Evolutionary conservation across 2,888 invertebrate species (phyloP), one percentile per base, ranked within the genome.

Genomic region (Agriopis marginaria): DNA sequence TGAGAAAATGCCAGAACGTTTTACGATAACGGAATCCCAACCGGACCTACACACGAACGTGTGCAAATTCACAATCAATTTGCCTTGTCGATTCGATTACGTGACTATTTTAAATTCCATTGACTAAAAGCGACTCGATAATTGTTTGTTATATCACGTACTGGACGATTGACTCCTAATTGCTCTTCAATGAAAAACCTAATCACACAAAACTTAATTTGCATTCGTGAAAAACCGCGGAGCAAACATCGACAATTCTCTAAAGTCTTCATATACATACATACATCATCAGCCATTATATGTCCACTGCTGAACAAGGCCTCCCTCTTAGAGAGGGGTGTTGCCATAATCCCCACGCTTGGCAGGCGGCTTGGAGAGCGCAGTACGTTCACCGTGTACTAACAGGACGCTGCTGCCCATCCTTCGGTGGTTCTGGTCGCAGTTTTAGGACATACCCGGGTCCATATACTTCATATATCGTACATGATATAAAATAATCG

Each of bases 21-120:
- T 69, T 74, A 58, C 66, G 75, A 79, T 87, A 87, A 86, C 87
- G 87, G 87, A 82, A 79, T 75, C 62, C 65, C 73, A 81, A 76
- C 79, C 84, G 82, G 81, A 85, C 82, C 77, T 79, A 80, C 71
- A 78, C 75, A 74, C 66, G 77, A 76, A 82, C 86, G 86, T 80
- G 83, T 74, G 76, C 73, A 77, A 82, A 81, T 82, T 86, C 63
- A 74, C 71, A 81, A 82, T 78, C 44, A 45, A 63, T 40, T 47
- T 42, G 65, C 53, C 44, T 51, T 72, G 68, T 73, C 69, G 71
- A 73, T 75, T 76, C 73, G 66, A 78, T 83, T 86, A 87, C 86
- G 84, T 86, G 86, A 79, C 75, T 73, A 77, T 81, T 82, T 79
- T 77, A 79, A 82, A 82, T 83, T 77, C 75, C 71, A 79, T 77